These are phyloP conservation scores for Dinoponera quadriceps DNA, from an alignment of 1,140 invertebrate genomes.

Conservation along the genomic window DNA sequence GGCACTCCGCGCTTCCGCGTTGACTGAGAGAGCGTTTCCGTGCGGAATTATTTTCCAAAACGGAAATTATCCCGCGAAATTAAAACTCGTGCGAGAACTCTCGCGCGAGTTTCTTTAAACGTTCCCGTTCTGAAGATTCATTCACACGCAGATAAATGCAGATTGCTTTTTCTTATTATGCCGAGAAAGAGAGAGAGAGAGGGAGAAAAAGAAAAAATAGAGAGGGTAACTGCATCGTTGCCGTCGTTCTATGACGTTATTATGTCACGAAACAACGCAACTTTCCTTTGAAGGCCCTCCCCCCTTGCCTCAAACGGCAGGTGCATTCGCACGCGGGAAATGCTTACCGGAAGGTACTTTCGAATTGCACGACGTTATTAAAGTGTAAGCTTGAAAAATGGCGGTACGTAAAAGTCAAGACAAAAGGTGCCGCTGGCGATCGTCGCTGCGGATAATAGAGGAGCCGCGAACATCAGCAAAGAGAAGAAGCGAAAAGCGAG, in stretches of 20 bases:
- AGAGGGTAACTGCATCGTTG: background rate
- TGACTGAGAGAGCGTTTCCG: background rate
- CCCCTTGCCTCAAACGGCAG: background rate
- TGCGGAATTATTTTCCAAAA: background rate
- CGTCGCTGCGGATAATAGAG: slow-evolving; percentile 52
- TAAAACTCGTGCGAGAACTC: slow-evolving; percentile 12
- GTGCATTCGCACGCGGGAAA: slow-evolving; percentile 37
- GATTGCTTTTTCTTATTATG: slow-evolving; percentile 5
- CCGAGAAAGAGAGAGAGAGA: background rate
- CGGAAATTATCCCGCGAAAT: slow-evolving; percentile 16
- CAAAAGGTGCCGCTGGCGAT: slow-evolving; percentile 76
- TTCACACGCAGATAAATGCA: background rate
- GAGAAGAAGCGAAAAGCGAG: slow-evolving; percentile 11
- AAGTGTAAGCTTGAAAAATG: slow-evolving; percentile 75
- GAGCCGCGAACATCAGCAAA: slow-evolving; percentile 19
- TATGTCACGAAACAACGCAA: slow-evolving; percentile 30
- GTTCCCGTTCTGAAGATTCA: background rate
- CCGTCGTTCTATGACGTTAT: slow-evolving; percentile 24
- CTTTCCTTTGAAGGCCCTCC: slow-evolving; percentile 47
- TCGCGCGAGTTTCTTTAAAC: background rate
- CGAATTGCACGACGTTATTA: slow-evolving; percentile 73
- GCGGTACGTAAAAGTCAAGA: slow-evolving; percentile 74
- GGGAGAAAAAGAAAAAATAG: no score
- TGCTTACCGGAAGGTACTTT: slow-evolving; percentile 53
- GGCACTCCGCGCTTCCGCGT: background rate